Conservation (phyloP, 2,797 vertebrate genomes). For the Spatula clypeata region DNA sequence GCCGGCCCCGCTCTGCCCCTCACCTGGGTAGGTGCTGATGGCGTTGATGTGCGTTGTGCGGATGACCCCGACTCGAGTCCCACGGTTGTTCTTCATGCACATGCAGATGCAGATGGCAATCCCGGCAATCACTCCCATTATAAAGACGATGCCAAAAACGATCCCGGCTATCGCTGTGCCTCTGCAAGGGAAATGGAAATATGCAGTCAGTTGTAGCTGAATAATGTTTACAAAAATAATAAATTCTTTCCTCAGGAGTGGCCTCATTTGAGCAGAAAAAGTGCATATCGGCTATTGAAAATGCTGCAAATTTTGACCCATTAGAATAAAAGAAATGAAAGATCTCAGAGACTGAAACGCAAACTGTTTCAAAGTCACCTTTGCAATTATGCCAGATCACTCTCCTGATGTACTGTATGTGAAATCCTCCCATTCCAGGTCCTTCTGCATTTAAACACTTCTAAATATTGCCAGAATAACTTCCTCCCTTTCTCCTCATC, state of each 20-base stretch:
- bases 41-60: constrained; percentile 87
- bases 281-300: background rate
- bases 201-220: background rate
- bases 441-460: background rate
- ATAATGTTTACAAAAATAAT: background rate
- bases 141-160: constrained; percentile 93
- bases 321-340: background rate
- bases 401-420: background rate
- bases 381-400: background rate
- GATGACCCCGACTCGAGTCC: constrained; percentile 90
- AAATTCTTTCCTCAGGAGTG: background rate
- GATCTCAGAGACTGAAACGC: background rate
- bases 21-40: constrained; percentile 89
- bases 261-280: background rate
- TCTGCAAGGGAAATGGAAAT: constrained; percentile 80
- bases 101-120: constrained; percentile 93
- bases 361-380: background rate
- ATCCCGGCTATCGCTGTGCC: constrained; percentile 94
- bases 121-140: constrained; percentile 93
- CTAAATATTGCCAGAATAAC: background rate
- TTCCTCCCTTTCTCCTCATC: background rate
- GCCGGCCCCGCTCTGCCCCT: background rate
- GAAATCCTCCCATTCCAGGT: background rate
- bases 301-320: background rate
- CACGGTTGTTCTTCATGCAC: constrained; percentile 91